Conservation (phyloP, 37 sponge, comb jelly and placozoan species). For the Lycopodina hypogea region DNA sequence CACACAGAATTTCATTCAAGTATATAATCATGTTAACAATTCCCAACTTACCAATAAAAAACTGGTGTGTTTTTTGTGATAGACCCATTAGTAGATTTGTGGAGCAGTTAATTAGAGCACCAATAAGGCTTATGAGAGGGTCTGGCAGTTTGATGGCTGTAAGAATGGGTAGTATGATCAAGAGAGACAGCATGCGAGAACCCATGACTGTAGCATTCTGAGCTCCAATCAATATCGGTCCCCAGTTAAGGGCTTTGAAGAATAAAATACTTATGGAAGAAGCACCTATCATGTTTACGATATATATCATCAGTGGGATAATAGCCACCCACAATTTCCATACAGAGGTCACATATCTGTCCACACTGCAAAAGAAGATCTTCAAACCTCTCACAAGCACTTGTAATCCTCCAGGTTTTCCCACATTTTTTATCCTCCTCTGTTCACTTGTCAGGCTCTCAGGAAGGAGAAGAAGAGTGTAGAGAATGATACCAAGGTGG, state of each 20-base stretch:
- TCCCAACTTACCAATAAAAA: constrained; percentile 66
- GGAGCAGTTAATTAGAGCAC: constrained; percentile 4
- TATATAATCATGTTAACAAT: no score
- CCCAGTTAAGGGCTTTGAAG: constrained; percentile 48
- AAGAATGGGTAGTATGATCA: constrained; percentile 52
- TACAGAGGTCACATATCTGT: background rate
- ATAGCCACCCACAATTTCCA: constrained; percentile 44
- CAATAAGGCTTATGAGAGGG: constrained; percentile 37
- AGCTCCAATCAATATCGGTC: constrained; percentile 17
- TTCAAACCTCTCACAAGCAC: constrained; percentile 18
- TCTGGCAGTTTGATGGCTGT: constrained; percentile 40
- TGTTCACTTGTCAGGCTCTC: constrained; percentile 20
- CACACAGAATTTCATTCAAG: background rate
- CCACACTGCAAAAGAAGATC: constrained; percentile 34
- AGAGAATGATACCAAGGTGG: constrained; percentile 7
- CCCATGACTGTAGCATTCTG: background rate
- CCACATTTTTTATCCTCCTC: background rate
- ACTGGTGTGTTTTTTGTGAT: constrained; percentile 12
- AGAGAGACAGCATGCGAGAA: constrained; percentile 10
- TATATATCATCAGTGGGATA: background rate
- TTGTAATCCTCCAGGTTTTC: background rate
- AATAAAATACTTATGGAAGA: constrained; percentile 7
- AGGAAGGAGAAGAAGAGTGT: constrained; percentile 40
- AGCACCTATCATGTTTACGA: constrained; percentile 19
- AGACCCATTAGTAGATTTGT: constrained; percentile 21